Conservation (phyloP, 2,113 vertebrate genomes). For the Dolichotis patagonum region DNA sequence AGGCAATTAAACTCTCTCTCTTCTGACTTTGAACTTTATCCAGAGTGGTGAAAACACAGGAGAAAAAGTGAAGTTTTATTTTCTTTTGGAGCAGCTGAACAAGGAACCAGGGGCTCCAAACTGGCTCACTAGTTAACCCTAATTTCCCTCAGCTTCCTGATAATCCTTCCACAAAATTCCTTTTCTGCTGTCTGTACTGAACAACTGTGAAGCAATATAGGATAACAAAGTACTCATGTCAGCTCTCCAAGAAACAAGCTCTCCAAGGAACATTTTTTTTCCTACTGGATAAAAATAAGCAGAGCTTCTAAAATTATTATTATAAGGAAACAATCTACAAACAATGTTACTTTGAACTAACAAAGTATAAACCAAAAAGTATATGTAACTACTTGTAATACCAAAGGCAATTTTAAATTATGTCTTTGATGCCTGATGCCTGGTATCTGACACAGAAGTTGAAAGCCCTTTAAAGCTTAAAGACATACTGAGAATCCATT, state of each 20-base stretch:
- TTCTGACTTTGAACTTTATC: not conserved
- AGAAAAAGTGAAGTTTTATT: not conserved
- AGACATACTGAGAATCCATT: not conserved
- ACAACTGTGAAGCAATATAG: not conserved
- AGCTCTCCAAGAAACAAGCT: not conserved
- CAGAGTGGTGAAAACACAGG: not conserved
- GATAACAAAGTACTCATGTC: not conserved
- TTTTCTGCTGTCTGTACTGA: not conserved
- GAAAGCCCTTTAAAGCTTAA: not conserved
- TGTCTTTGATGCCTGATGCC: not conserved
- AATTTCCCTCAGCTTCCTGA: not conserved
- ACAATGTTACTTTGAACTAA: constrained; percentile 28
- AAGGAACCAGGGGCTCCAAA: not conserved
- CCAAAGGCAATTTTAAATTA: not conserved
- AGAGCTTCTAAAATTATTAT: not conserved
- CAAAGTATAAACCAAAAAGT: not conserved
- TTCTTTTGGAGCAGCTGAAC: not conserved
- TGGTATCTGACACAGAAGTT: not conserved
- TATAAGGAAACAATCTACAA: not conserved
- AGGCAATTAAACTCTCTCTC: not conserved
- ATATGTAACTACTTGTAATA: not conserved
- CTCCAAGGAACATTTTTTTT: not conserved
- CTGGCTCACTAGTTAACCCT: not conserved
- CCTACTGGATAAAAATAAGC: not conserved
- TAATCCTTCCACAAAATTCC: not conserved